A percentile compares a stretch with the other conserved stretches of the same genome.
These are phyloP conservation scores for Periophthalmus magnuspinnatus DNA, from an alignment of 2,797 vertebrate genomes.

Conservation along the genomic window DNA sequence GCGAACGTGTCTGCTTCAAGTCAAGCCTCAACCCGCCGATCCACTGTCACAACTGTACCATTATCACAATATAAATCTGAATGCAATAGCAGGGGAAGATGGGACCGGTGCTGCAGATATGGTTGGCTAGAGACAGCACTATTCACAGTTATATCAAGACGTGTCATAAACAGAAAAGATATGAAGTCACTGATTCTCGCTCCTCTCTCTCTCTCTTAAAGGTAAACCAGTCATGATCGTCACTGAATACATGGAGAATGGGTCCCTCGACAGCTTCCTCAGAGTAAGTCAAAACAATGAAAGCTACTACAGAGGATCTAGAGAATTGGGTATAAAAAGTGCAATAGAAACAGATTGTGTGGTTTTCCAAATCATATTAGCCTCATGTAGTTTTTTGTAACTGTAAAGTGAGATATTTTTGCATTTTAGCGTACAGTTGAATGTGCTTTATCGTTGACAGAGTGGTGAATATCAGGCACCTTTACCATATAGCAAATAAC, in stretches of 20 bases:
- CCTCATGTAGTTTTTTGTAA: no score
- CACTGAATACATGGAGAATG: slow-evolving; percentile 84
- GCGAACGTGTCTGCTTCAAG: slow-evolving; percentile 40
- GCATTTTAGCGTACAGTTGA: no score
- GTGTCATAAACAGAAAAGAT: neutral
- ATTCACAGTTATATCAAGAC: slow-evolving; percentile 3
- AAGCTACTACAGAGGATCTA: neutral
- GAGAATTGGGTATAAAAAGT: neutral
- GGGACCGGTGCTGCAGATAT: neutral
- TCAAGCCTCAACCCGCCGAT: slow-evolving; percentile 27
- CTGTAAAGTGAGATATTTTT: no score
- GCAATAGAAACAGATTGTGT: neutral
- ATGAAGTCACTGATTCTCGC: slow-evolving; percentile 5
- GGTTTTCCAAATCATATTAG: neutral
- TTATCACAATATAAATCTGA: slow-evolving; percentile 33
- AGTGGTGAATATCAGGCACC: no score
- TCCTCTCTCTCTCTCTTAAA: slow-evolving; percentile 35
- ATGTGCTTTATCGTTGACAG: no score
- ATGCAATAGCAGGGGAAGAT: neutral
- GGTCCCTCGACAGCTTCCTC: slow-evolving; percentile 82
- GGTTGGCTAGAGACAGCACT: slow-evolving; percentile 1
- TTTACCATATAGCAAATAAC: no score
- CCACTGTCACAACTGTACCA: slow-evolving; percentile 20
- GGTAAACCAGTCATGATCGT: slow-evolving; percentile 85
- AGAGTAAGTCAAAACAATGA: slow-evolving; percentile 69